These are phyloP conservation scores for Antrozous pallidus DNA, from an alignment of 2,797 vertebrate genomes.

Conservation along the genomic window DNA sequence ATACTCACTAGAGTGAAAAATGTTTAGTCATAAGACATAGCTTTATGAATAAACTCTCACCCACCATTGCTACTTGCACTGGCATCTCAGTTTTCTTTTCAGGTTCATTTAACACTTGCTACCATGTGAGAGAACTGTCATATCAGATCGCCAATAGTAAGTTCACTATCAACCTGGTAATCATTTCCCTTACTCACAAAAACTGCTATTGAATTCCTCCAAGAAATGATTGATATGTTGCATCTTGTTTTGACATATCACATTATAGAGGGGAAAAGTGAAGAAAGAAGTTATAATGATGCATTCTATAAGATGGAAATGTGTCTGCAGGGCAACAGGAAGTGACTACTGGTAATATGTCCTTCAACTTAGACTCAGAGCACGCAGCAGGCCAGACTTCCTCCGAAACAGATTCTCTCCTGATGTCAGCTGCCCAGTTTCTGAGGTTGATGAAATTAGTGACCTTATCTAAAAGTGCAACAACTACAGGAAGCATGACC, in stretches of 20 bases:
- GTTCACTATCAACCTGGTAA: slow-evolving; percentile 9
- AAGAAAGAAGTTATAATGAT: not conserved
- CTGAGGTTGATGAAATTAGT: not conserved
- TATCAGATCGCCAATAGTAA: not conserved
- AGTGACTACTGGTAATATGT: not conserved
- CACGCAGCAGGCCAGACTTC: not conserved
- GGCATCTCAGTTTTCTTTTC: slow-evolving; percentile 34
- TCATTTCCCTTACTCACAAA: slow-evolving; percentile 57
- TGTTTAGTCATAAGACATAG: not conserved
- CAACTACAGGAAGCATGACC: not conserved
- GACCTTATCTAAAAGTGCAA: not conserved
- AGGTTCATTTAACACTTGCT: slow-evolving; percentile 32
- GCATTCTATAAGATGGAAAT: not conserved
- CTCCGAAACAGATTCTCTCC: not conserved
- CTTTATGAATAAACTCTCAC: not conserved
- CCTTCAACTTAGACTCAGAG: not conserved
- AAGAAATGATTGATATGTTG: slow-evolving; percentile 27
- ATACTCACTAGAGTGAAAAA: not conserved
- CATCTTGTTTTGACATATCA: slow-evolving; percentile 37
- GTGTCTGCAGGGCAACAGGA: not conserved
- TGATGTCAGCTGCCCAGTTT: not conserved
- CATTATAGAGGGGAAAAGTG: not conserved
- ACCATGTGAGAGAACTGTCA: not conserved
- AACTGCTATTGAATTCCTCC: not conserved
- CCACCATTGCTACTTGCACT: not conserved